phyloP scores from a whole-genome alignment of 2,888 invertebrate species.

The Lissonota sp. region DNA sequence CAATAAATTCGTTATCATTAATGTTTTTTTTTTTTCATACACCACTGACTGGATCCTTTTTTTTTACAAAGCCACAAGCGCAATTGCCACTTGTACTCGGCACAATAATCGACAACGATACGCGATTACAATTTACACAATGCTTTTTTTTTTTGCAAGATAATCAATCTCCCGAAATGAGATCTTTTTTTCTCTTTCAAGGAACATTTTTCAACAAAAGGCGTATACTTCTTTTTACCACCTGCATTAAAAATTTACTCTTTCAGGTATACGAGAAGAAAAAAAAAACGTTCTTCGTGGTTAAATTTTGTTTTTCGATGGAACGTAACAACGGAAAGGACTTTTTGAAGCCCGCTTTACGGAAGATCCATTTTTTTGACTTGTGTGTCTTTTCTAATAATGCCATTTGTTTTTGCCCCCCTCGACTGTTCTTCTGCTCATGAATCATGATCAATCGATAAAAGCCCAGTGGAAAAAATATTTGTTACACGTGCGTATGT shows the following conservation, averaged over 20 bases:
- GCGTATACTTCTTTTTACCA: constrained; percentile 32
- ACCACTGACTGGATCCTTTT: constrained; percentile 51
- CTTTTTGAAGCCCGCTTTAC: constrained; percentile 12
- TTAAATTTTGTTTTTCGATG: constrained; percentile 9
- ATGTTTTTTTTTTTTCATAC: constrained; percentile 52
- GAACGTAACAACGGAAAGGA: constrained; percentile 27
- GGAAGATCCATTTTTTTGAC: constrained; percentile 66
- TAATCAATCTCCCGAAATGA: neutral
- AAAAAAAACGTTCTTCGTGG: no score
- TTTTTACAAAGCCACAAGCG: constrained; percentile 43
- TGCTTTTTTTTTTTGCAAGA: no score
- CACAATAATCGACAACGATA: no score
- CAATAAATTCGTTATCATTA: constrained; percentile 51
- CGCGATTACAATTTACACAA: constrained; percentile 26
- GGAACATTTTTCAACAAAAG: constrained; percentile 61
- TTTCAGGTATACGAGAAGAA: no score
- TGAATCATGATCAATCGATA: constrained; percentile 33
- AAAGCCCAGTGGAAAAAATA: constrained; percentile 50
- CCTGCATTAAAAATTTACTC: constrained; percentile 8
- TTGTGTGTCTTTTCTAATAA: constrained; percentile 62
- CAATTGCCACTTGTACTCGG: constrained; percentile 30
- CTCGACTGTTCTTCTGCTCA: no score
- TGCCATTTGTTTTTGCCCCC: no score
- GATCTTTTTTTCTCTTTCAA: constrained; percentile 28
- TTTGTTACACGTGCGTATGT: no score